Evolutionary conservation across 2,113 vertebrate species (phyloP), one percentile per base, ranked within the genome.

Genomic region (Neolamprologus falcicula): DNA sequence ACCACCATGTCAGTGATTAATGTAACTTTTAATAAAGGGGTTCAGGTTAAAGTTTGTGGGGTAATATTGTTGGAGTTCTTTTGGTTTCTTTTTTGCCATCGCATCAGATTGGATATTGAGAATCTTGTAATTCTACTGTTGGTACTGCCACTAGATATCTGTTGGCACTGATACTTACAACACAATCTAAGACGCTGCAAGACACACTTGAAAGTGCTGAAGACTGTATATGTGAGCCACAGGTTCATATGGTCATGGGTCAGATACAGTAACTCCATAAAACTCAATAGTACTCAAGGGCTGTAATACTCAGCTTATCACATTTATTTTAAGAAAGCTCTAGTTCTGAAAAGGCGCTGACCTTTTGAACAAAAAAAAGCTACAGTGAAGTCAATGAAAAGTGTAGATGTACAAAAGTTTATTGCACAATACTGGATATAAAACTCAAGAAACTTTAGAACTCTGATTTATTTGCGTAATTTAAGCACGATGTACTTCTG

Each of bases 251-350:
- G 54, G 61, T 71, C 42, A 45, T 45, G 4, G n/a, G 71, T 78
- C 68, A 61, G 83, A 84, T 90, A 86, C 63, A 87, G 82, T 80
- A 59, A 80, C 81, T 57, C 37, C 31, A 88, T 87, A 55, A 61
- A 89, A 83, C 82, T 81, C 85, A 78, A 13, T 47, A 88, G 57
- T 80, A 86, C 83, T 83, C 21, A 11, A 55, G 26, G 35, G 37
- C 57, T 59, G 16, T 31, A 54, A 54, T 50, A 13, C 28, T 40
- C 33, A 85, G 78, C 87, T 88, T 78, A 84, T 52, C 61, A 4
- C 82, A 52, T 83, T 86, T 88, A 83, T 87, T 92, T 88, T 86
- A 63, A 35, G 83, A 88, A 80, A 80, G 33, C 53, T 4, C 11
- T 33, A 45, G 61, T 33, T 11, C 37, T 61, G 80, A 47, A 37